A percentile compares a stretch with the other conserved stretches of the same genome.
Evolutionary conservation across 2,797 vertebrate genomes (phyloP).

Genomic region (Chrysocyon brachyurus): DNA sequence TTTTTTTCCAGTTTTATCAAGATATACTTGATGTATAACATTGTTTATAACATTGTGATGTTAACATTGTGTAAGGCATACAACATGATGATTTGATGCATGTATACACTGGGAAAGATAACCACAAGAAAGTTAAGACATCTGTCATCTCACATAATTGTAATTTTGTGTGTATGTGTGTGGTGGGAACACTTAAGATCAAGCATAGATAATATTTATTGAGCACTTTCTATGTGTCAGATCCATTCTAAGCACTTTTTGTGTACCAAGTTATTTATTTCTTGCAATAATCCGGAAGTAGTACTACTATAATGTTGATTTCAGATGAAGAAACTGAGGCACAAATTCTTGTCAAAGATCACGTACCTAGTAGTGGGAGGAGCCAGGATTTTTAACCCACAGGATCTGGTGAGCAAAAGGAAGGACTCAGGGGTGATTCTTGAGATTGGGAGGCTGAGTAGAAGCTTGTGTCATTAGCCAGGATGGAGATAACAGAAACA

Average conservation of each 20-base stretch:
- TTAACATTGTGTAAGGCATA: background rate
- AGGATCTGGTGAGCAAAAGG: background rate
- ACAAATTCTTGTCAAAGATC: background rate
- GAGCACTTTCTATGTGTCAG: background rate
- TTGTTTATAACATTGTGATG: background rate
- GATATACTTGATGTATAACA: background rate
- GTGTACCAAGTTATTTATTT: background rate
- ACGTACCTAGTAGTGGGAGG: background rate
- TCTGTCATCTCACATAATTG: background rate
- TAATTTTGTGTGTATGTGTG: background rate
- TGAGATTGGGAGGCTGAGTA: background rate
- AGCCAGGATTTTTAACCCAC: background rate
- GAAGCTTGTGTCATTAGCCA: background rate
- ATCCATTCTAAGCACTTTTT: background rate
- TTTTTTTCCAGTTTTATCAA: background rate
- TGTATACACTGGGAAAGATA: background rate
- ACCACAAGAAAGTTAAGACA: background rate
- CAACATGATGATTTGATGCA: background rate
- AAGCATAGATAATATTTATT: background rate
- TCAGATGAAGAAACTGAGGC: background rate
- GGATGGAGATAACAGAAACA: background rate
- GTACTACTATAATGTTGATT: constrained; percentile 4
- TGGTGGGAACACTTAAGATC: background rate
- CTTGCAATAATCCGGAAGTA: background rate
- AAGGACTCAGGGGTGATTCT: background rate